These are phyloP conservation scores for Lepidotrigona ventralis DNA, from an alignment of 1,140 invertebrate species.

Conservation along the genomic window DNA sequence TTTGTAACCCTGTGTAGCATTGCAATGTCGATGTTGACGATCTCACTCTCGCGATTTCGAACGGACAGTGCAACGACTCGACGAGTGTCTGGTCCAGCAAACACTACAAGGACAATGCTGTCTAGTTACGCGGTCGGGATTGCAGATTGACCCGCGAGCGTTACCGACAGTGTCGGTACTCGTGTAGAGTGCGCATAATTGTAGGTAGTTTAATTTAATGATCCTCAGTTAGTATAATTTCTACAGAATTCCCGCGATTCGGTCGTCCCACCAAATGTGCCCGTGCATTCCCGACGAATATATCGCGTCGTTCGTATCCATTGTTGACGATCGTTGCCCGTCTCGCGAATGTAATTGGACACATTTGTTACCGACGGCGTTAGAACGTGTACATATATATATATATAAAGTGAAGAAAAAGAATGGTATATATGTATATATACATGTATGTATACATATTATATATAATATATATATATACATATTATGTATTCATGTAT, in stretches of 20 bases:
- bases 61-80: constrained; percentile 5
- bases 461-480: constrained; percentile 49
- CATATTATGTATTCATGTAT: constrained; percentile 36
- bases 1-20: background rate
- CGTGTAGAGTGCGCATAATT: constrained; percentile 68
- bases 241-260: constrained; percentile 48
- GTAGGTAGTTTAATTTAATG: constrained; percentile 79
- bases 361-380: constrained; percentile 38
- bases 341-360: background rate
- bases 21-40: background rate
- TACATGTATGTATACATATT: background rate
- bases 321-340: too few species aligned
- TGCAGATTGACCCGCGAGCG: background rate
- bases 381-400: constrained; percentile 62
- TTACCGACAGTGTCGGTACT: constrained; percentile 55
- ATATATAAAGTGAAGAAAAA: constrained; percentile 59
- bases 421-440: constrained; percentile 38
- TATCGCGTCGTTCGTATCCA: too few species aligned
- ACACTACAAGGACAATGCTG: background rate
- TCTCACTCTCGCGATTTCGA: background rate
- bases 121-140: constrained; percentile 8
- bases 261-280: constrained; percentile 18
- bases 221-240: constrained; percentile 76
- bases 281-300: background rate
- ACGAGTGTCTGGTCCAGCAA: constrained; percentile 36